phyloP scores from a whole-genome alignment of 2,113 vertebrate genomes.

The Tyto alba region DNA sequence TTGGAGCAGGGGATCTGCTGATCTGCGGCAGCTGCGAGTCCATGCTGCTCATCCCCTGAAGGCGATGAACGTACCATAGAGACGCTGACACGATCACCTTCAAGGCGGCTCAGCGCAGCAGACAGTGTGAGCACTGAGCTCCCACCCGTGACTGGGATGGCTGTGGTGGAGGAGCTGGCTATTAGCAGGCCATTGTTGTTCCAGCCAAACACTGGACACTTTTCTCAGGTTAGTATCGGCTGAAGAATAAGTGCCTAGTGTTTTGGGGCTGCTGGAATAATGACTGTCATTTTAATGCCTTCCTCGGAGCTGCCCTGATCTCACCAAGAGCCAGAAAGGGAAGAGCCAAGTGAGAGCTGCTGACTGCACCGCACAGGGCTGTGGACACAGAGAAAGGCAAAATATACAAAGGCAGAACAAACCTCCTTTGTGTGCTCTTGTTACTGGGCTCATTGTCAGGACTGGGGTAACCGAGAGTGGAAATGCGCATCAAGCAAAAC shows the following conservation, averaged over 20 bases:
- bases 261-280: background rate
- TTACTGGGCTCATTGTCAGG: background rate
- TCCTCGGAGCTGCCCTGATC: background rate
- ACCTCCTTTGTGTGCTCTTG: background rate
- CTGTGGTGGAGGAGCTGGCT: background rate
- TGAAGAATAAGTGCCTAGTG: background rate
- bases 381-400: background rate
- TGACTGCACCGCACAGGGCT: background rate
- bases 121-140: slow-evolving; percentile 20
- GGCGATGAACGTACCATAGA: background rate
- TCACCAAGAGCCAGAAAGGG: background rate
- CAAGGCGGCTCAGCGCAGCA: background rate
- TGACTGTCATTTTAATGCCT: background rate
- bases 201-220: background rate
- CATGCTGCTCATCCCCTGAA: background rate
- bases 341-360: background rate
- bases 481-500: background rate
- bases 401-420: slow-evolving; percentile 9
- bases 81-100: background rate
- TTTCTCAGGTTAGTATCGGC: background rate
- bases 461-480: background rate
- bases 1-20: background rate
- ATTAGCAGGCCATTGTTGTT: background rate
- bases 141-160: background rate
- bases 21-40: background rate